These are phyloP conservation scores for Alitta virens DNA, from an alignment of 2,888 invertebrate genomes.

Conservation along the genomic window DNA sequence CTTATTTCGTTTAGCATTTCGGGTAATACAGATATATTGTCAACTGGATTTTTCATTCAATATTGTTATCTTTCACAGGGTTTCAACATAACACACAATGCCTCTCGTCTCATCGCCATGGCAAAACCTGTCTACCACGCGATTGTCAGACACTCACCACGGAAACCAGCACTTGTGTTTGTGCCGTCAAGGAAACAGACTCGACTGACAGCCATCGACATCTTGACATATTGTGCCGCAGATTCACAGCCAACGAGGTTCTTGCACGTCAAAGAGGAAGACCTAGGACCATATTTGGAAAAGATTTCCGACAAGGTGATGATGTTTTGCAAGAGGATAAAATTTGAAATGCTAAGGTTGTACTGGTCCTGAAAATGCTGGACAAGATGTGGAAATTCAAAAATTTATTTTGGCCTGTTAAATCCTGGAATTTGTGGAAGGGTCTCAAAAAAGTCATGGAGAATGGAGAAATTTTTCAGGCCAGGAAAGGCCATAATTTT, in stretches of 20 bases:
- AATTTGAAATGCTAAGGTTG: no score
- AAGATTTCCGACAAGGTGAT: constrained; percentile 80
- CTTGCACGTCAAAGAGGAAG: constrained; percentile 75
- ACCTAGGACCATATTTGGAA: constrained; percentile 84
- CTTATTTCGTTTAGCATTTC: no score
- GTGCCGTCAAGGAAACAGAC: constrained; percentile 78
- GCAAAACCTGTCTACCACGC: constrained; percentile 95
- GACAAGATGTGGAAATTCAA: no score
- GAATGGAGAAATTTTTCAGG: no score
- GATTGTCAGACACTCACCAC: constrained; percentile 65
- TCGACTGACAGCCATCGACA: constrained; percentile 90
- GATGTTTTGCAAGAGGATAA: no score
- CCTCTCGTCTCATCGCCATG: constrained; percentile 94
- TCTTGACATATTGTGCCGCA: constrained; percentile 89
- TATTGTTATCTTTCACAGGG: constrained; percentile 65
- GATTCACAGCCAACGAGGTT: constrained; percentile 84
- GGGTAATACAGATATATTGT: no score
- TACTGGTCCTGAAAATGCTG: no score
- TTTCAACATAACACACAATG: constrained; percentile 96
- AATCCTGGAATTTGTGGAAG: no score
- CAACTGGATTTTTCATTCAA: not conserved
- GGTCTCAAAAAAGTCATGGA: no score
- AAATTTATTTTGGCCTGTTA: no score
- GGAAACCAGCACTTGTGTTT: constrained; percentile 55
- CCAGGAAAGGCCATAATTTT: no score